Evolutionary conservation across 2,888 invertebrate species (phyloP), one percentile per base, ranked within the genome.

Genomic region (Tenthredo distinguenda): DNA sequence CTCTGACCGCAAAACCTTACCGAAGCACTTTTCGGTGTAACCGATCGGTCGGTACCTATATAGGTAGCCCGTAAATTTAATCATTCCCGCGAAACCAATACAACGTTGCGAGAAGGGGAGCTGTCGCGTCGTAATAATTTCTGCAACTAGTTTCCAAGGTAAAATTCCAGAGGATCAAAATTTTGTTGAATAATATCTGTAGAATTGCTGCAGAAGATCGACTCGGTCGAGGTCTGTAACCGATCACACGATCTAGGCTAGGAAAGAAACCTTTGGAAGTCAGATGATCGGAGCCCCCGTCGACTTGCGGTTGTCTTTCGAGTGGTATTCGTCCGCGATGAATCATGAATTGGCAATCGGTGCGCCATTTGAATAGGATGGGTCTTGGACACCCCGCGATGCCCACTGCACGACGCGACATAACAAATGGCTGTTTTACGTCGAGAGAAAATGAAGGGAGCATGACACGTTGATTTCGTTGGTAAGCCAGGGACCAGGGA

Each of bases 361-460:
- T 92, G 91, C 91, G 87, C 87, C 88, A 88, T 87, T 87, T 87
- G 86, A 85, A 86, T 88, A 87, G 87, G 84, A 68, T 50, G 86
- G 86, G 85, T 86, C 87, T 84, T 84, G 89, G 91, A 92, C 92
- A 91, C 92, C 92, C 92, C 92, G 91, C 91, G 91, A 91, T 89
- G 90, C 90, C 89, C 90, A 89, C 90, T 89, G 91, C 92, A 92
- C 92, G 93, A 92, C 93, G 90, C 91, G 91, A 90, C 90, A 90
- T 93, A 93, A 93, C 93, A 93, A 93, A 93, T 93, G 93, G 92
- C 92, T 92, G 92, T 93, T 93, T 93, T 92, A 93, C 91, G 91
- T 91, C 91, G 89, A 87, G 91, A 93, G 93, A 93, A 93, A 93
- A 93, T 93, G 93, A 93, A 93, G 92, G 91, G 90, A 93, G 92